Evolutionary conservation across 2,888 invertebrate species (phyloP), one percentile per base, ranked within the genome.

Genomic region (Drosophila mercatorum): DNA sequence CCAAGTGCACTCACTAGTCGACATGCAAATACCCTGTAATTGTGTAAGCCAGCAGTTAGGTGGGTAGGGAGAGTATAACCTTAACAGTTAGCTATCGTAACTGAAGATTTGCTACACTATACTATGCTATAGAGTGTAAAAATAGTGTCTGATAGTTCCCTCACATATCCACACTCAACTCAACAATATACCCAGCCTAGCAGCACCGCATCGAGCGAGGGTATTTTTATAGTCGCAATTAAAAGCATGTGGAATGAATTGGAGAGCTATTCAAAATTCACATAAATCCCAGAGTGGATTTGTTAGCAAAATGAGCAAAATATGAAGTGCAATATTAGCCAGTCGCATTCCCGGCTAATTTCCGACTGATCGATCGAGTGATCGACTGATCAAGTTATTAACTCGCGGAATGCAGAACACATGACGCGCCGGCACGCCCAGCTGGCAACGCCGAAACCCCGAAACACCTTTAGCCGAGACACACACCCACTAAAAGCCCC

Each of bases 401-500:
- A 38, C 46, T 40, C n/a, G 22, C 34, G 77, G 77, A 71, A 77
- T 77, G 67, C 64, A 64, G 51, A 43, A 34, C 44, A 58, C 52
- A 68, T 40, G 61, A 40, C 40, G 59, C 8, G 3, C 44, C 44
- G 44, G 11, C 44, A 22, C 34, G 17, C 46, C 61, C 74, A 72
- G 59, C 22, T 17, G 31, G 28, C 49, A 56, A 14, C 14, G 3
- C 12, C 26, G 6, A 14, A 28, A 47, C 47, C 57, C 47, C 57
- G 22, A 38, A 38, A 38, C 38, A 46, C 71, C 68, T 65, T 79
- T 81, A 64, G 72, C 72, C 82, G 53, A 71, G 71, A 74, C 63
- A 69, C 89, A 88, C 89, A 80, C 89, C 89, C 89, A 65, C 62
- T 68, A 74, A 69, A 56, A 38, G 10, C 31, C 31, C 56, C 10